Base-by-base conservation (phyloP, 1,140 invertebrate species). In the Portunus trituberculatus region DNA sequence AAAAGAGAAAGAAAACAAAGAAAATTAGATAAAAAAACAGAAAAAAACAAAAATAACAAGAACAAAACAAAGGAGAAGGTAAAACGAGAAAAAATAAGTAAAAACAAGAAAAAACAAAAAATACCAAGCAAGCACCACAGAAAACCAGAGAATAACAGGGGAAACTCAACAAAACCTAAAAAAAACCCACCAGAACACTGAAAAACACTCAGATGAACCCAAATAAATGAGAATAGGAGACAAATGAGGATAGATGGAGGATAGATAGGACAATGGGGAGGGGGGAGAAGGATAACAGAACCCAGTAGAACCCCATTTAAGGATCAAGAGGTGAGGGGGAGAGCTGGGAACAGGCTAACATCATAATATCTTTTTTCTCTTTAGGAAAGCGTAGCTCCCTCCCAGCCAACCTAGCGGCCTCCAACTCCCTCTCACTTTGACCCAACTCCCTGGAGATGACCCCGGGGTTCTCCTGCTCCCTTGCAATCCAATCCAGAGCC, bases 401-500 rank as follows among this genome's bases (percentile, higher is more conserved):
- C 0, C 99, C 99, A 59, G 98, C 98, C 96, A 99, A 97, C 96
- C 99, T 97, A 12, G 99, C 99, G n/a, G 98, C 98, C 96, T 99
- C 98, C 45, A 99, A 97, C 97, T 99, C 99, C 48, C 98, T 97
- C 97, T 99, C 98, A 0, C 99, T 98, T 87, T 98, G 97, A 67
- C 98, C 98, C 87, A 99, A 97, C 97, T 99, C 99, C 95, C 98
- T 97, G 0, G 98, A 97, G 25, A 99, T 98, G 48, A 98, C 98
- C 0, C 98, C 98, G 0, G 98, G 97, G 91, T 97, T 98, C 96
- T 99, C 99, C 94, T 97, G 96, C 96, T 97, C 97, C 28, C 97
- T 96, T 0, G 98, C 98, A n/a, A 99, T 99, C 99, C 99, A 99
- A 97, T 99, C 99, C 29, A 99, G 97, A 0, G 99, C 99, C 99